Conservation (phyloP, 2,797 vertebrate species). For the Rallus crepitans region DNA sequence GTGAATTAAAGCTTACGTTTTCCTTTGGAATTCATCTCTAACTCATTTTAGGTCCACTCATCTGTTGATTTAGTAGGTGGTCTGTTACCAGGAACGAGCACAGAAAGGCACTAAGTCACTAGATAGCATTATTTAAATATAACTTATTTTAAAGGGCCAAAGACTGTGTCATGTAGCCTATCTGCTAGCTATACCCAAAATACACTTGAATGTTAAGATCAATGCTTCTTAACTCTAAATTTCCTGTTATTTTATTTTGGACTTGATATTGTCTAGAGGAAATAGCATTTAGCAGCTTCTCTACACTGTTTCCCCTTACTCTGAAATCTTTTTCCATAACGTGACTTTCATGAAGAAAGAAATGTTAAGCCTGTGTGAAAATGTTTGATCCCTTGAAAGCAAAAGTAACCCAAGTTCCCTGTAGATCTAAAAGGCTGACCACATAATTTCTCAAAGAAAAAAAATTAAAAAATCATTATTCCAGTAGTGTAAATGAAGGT, state of each 20-base stretch:
- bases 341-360: background rate
- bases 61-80: background rate
- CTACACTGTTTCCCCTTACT: background rate
- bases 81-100: background rate
- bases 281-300: background rate
- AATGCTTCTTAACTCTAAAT: background rate
- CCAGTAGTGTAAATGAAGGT: background rate
- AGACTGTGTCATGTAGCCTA: background rate
- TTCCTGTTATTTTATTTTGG: background rate
- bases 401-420: background rate
- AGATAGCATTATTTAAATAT: background rate
- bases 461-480: background rate
- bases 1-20: background rate
- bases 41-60: background rate
- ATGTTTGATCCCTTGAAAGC: background rate
- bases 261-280: background rate
- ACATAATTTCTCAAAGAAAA: background rate
- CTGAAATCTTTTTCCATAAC: background rate
- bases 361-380: background rate
- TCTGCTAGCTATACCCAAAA: background rate
- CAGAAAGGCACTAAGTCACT: background rate
- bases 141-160: background rate
- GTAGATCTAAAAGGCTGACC: background rate
- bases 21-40: background rate
- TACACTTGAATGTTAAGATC: background rate